These are phyloP conservation scores for Varanus komodoensis DNA, from an alignment of 2,113 vertebrate genomes.

Conservation along the genomic window DNA sequence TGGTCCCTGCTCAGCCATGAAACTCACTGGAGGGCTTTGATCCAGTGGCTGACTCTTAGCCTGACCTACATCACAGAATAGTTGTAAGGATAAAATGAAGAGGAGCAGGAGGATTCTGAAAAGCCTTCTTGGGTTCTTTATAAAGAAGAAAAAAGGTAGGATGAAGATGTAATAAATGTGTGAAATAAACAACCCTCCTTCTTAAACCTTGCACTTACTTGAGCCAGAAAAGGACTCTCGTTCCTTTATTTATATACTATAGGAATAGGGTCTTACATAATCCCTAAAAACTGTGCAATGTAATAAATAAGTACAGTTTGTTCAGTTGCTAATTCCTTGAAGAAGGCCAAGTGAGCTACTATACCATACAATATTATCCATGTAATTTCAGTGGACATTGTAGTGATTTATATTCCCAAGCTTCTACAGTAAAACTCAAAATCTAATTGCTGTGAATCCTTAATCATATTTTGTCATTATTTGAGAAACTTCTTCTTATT, in stretches of 20 bases:
- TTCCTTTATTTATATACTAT: not conserved
- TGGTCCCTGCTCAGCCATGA: too few species aligned
- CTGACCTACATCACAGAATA: too few species aligned
- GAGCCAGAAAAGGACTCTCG: not conserved
- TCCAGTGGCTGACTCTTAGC: too few species aligned
- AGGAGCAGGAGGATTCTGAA: too few species aligned
- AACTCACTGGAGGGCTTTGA: too few species aligned
- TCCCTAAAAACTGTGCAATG: not conserved
- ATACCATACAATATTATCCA: not conserved
- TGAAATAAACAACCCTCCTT: not conserved
- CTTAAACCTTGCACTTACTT: not conserved
- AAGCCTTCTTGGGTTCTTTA: too few species aligned
- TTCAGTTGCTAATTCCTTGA: not conserved
- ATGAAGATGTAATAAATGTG: too few species aligned
- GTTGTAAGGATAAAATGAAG: too few species aligned
- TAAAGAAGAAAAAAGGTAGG: too few species aligned
- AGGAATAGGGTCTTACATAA: not conserved
- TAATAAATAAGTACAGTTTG: not conserved
- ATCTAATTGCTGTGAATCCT: not conserved
- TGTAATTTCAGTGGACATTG: not conserved
- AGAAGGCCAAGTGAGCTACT: not conserved
- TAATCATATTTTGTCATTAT: constrained; percentile 4
- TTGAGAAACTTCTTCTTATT: constrained; percentile 19
- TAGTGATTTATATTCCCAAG: not conserved
- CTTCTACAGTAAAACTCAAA: not conserved